Evolutionary conservation across 2,113 vertebrate genomes (phyloP).

Genomic region (Rattus norvegicus): DNA sequence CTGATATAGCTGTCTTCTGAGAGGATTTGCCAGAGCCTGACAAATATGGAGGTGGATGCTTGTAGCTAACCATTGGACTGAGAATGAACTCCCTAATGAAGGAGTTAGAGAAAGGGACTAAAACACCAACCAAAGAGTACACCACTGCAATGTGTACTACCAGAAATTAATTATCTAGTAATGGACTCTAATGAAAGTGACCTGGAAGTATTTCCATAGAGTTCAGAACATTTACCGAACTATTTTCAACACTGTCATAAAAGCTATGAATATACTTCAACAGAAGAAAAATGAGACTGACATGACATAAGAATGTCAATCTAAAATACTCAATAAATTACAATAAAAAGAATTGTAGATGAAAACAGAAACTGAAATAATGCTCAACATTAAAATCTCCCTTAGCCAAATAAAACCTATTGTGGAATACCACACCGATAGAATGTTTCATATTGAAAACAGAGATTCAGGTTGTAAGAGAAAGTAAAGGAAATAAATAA

Average conservation of each 20-base stretch:
- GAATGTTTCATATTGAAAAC: background rate
- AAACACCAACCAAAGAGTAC: no score
- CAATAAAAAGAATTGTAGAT: background rate
- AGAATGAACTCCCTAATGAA: no score
- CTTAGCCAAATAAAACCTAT: background rate
- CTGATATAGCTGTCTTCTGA: no score
- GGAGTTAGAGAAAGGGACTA: no score
- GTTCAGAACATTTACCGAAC: background rate
- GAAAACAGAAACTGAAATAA: background rate
- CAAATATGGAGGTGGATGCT: no score
- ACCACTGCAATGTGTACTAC: background rate
- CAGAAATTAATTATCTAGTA: background rate
- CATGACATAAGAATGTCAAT: background rate
- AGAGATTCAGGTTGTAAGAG: background rate
- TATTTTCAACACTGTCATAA: background rate
- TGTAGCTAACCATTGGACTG: no score
- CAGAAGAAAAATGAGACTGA: background rate
- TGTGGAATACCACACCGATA: background rate
- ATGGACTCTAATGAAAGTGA: background rate
- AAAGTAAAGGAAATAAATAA: background rate
- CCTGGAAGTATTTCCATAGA: background rate
- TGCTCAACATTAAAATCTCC: background rate
- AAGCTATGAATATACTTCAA: background rate
- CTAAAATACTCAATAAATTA: background rate
- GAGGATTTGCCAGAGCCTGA: no score